Base-by-base conservation (phyloP, 2,797 vertebrate species). In the Sebastes goodei region DNA sequence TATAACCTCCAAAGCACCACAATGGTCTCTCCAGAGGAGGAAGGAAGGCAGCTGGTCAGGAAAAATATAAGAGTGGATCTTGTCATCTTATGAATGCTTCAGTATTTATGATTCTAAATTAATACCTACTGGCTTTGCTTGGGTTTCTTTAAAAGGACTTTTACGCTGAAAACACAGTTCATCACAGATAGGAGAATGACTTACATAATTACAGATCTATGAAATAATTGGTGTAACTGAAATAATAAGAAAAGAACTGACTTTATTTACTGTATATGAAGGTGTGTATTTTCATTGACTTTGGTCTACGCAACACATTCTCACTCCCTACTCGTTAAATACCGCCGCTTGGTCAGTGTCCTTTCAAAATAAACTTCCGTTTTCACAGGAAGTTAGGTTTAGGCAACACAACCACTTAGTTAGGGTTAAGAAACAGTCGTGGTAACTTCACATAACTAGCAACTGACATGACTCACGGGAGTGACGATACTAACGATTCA, bases 61-160 rank as follows among this genome's bases (percentile, higher is more conserved):
- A 81, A 23, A 82, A 8, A 32, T 1, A 0, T 25, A 42, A 46
- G 10, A 71, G 49, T 68, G 60, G 33, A 63, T 53, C 61, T 59
- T 69, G 25, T 30, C 74, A 66, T 69, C 2, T 30, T 64, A 35
- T 81, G 68, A 76, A 75, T 76, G 53, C 72, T 35, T 14, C 27
- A 67, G 32, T 65, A 52, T 71, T 38, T 71, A 69, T 82, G 63
- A 73, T 52, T 82, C 15, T 80, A 56, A 72, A 79, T 74, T 8
- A 59, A 66, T 63, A 59, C 21, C 25, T 14, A 2, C 49, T 25
- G 14, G 35, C 23, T 21, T 52, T 68, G 6, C 1, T 59, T 42
- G 8, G 3, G 2, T 35, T 70, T 33, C 23, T 21, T 46, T 27
- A 23, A 35, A 55, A 59, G 11, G 10, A 7, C 27, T 32, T 35